phyloP scores from a whole-genome alignment of 2,888 invertebrate species.

The Parochlus steinenii region DNA sequence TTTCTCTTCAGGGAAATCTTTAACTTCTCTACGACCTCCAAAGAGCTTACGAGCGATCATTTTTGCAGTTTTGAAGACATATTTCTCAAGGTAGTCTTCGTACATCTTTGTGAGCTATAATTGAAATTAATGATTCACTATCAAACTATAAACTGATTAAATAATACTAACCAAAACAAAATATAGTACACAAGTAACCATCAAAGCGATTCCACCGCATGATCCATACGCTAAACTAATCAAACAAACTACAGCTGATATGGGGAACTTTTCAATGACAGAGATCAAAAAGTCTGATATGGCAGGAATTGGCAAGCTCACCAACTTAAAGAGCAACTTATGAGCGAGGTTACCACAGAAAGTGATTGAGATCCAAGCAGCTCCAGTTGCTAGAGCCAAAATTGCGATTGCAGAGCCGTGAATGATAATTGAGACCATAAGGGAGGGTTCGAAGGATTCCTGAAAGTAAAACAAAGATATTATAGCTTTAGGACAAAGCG shows the following conservation, averaged over 20 bases:
- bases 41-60: conserved; percentile 21
- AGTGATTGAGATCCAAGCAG: conserved; percentile 38
- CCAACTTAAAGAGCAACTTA: conserved; percentile 44
- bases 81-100: conserved; percentile 46
- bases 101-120: conserved; percentile 48
- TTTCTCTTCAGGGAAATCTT: background rate
- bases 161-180: conserved; percentile 42
- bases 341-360: conserved; percentile 54
- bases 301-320: conserved; percentile 16
- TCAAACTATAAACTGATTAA: conserved; percentile 5
- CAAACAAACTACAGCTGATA: conserved; percentile 44
- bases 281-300: conserved; percentile 35
- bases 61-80: conserved; percentile 31
- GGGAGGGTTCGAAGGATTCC: conserved; percentile 17
- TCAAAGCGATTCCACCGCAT: conserved; percentile 57
- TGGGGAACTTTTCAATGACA: conserved; percentile 50
- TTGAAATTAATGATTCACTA: conserved; percentile 19
- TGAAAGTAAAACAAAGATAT: background rate
- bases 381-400: conserved; percentile 36
- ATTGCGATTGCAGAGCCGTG: conserved; percentile 46
- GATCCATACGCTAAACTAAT: conserved; percentile 45
- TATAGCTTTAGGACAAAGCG: background rate
- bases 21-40: conserved; percentile 12
- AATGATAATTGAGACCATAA: conserved; percentile 39
- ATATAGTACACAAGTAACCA: conserved; percentile 47